Evolutionary conservation across 2,888 invertebrate species (phyloP), one percentile per base, ranked within the genome.

Genomic region (Amblyteles armatorius): DNA sequence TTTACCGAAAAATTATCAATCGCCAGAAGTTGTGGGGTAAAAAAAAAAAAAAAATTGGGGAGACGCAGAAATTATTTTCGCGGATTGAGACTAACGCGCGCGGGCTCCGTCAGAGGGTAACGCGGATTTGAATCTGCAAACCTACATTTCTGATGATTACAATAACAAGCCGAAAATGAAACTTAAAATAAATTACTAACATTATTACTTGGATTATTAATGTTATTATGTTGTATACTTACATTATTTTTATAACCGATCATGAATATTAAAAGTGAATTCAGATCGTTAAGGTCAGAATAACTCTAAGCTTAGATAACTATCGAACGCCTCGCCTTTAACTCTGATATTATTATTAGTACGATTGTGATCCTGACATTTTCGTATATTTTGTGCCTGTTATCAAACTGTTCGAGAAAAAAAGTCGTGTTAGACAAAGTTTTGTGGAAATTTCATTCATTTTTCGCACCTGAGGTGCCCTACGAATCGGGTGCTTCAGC

Each of bases 101-200:
- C 13, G n/a, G 11, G 0, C 29, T 1, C 63, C 74, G 63, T 0
- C 48, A 60, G 73, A n/a, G 33, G n/a, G 33, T 13, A 13, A n/a
- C 57, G 16, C 55, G n/a, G 63, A 63, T 63, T 74, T 74, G 44
- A 74, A 74, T 63, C 57, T 19, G 36, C 4, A 3, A 55, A 11
- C 40, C 9, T 11, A 40, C 11, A 40, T 11, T 40, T 40, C 11
- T 11, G 11, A 40, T 11, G 11, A 40, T 40, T 40, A 11, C 11
- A 40, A 11, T 11, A 11, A 6, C 40, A 11, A 40, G 9, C 40
- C 2, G 40, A 40, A 40, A 40, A 40, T 7, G 1, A 7, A 33
- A 33, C 9, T 40, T 40, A 11, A 9, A 40, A 11, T 9, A 11
- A 3, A 11, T 40, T 40, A 40, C 2, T 5, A 40, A 40, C 11